Percentiles rank a stretch among this genome's conserved stretches.
Evolutionary conservation across 2,888 invertebrate species (phyloP).

Genomic region (Brachyopa scutellaris): DNA sequence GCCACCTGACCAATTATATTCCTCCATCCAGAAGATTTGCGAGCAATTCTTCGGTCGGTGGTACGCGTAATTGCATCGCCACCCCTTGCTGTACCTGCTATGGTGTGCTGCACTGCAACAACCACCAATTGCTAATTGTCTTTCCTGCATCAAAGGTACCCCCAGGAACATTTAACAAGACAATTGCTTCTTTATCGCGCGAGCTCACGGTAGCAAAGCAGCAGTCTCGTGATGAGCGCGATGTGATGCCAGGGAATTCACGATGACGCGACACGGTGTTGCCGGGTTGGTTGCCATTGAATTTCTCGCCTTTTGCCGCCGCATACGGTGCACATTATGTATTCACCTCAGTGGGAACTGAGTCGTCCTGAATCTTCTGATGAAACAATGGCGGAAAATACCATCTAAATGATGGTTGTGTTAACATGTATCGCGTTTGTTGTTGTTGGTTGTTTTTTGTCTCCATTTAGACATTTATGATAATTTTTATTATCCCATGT

Average conservation of each 20-base stretch:
- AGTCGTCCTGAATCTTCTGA: slow-evolving; percentile 39
- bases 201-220: slow-evolving; percentile 44
- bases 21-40: slow-evolving; percentile 21
- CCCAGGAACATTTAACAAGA: slow-evolving; percentile 58
- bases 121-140: slow-evolving; percentile 48
- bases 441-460: neutral
- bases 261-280: slow-evolving; percentile 2
- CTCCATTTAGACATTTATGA: slow-evolving; percentile 43
- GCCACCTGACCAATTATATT: slow-evolving; percentile 44
- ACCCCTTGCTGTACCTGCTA: slow-evolving; percentile 9
- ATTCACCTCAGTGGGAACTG: slow-evolving; percentile 36
- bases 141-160: slow-evolving; percentile 53
- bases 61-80: slow-evolving; percentile 42
- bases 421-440: slow-evolving; percentile 37
- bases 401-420: slow-evolving; percentile 56
- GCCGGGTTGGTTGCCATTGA: slow-evolving; percentile 32
- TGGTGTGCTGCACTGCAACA: neutral
- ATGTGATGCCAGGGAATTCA: slow-evolving; percentile 27
- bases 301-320: slow-evolving; percentile 23
- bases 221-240: slow-evolving; percentile 10
- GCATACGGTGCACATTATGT: neutral
- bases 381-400: slow-evolving; percentile 47
- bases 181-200: slow-evolving; percentile 67
- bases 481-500: slow-evolving; percentile 47
- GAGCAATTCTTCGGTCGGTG: slow-evolving; percentile 1